Percentiles rank a stretch among this genome's conserved stretches.
phyloP scores from a whole-genome alignment of 1,140 invertebrate species.

The Agrilus planipennis region DNA sequence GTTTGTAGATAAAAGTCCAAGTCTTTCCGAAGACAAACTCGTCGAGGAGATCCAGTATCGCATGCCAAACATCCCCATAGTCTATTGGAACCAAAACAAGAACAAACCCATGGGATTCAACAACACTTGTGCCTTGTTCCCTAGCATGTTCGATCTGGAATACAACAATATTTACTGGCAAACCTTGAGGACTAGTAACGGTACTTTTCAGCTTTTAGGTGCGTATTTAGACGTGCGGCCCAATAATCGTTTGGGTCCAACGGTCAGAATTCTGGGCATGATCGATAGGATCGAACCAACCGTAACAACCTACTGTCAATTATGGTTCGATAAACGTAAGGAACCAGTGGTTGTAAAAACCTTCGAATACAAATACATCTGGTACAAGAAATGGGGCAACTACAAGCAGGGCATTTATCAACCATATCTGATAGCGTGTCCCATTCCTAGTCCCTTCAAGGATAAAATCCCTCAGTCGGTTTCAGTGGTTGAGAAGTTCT shows the following conservation, averaged over 20 bases:
- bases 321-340: constrained; percentile 79
- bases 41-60: constrained; percentile 62
- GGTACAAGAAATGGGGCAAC: constrained; percentile 91
- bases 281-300: constrained; percentile 78
- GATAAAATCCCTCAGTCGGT: constrained; percentile 64
- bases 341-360: constrained; percentile 65
- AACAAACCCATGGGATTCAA: constrained; percentile 62
- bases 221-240: constrained; percentile 78
- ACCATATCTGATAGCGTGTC: constrained; percentile 82
- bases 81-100: constrained; percentile 69
- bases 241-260: constrained; percentile 62
- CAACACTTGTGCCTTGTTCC: constrained; percentile 66
- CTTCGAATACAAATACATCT: constrained; percentile 86
- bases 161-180: constrained; percentile 92
- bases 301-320: constrained; percentile 71
- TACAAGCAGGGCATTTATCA: constrained; percentile 86
- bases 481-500: constrained; percentile 73
- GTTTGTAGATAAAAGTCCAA: constrained; percentile 51
- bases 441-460: constrained; percentile 62
- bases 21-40: constrained; percentile 60
- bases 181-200: constrained; percentile 62
- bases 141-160: constrained; percentile 75
- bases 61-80: constrained; percentile 69
- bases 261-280: constrained; percentile 79
- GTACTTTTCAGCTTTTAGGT: constrained; percentile 79